A percentile compares a stretch with the other conserved stretches of the same genome.
Conservation (phyloP, 2,888 invertebrate species). For the Candidula unifasciata region DNA sequence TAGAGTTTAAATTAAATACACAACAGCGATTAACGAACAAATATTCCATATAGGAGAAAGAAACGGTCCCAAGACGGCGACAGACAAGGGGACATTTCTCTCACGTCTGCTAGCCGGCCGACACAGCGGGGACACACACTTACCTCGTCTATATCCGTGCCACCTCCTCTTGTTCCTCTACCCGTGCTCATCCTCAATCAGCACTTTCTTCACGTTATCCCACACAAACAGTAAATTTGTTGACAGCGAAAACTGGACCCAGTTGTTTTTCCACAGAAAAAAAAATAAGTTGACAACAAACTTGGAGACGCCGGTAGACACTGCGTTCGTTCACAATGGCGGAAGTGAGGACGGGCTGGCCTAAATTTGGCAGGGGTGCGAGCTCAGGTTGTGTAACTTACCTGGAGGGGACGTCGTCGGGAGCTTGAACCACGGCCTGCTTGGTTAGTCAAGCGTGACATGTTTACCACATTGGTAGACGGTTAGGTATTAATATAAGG, state of each 20-base stretch:
- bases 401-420: too few relatives aligned
- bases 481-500: too few relatives aligned
- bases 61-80: too few relatives aligned
- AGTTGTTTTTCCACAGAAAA: neutral
- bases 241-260: neutral
- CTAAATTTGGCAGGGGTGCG: neutral
- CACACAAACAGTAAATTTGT: neutral
- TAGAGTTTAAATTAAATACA: too few relatives aligned
- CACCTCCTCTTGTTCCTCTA: neutral
- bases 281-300: neutral
- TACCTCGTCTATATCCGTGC: neutral
- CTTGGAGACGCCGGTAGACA: neutral
- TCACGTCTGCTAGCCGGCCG: too few relatives aligned
- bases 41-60: too few relatives aligned
- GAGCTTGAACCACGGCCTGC: too few relatives aligned
- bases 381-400: too few relatives aligned
- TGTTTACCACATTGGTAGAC: too few relatives aligned
- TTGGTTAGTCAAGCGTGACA: too few relatives aligned
- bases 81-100: too few relatives aligned
- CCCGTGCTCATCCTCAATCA: conserved; percentile 1
- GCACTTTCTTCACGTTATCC: neutral
- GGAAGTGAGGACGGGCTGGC: neutral
- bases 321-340: neutral
- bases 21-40: too few relatives aligned
- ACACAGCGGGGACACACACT: neutral